Evolutionary conservation across 2,113 vertebrate genomes (phyloP).

Genomic region (Felis chaus): DNA sequence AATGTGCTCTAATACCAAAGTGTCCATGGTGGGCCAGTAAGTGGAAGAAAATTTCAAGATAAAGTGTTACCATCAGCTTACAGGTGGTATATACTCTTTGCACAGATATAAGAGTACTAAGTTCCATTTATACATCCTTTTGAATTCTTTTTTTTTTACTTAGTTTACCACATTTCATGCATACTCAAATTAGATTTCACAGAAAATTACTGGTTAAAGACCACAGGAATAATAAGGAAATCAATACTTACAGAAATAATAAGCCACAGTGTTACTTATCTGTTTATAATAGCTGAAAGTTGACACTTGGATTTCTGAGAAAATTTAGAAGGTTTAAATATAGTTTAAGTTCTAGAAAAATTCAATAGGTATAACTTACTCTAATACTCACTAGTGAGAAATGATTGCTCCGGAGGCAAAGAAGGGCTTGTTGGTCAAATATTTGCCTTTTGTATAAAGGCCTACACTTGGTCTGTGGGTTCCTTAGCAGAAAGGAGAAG

Average conservation of each 20-base stretch:
- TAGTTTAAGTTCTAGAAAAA: conserved; percentile 63
- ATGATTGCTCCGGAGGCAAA: conserved; percentile 46
- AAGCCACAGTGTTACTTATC: conserved; percentile 32
- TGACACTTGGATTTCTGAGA: conserved; percentile 72
- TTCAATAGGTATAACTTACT: not conserved
- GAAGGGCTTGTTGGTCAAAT: not conserved
- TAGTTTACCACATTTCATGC: not conserved
- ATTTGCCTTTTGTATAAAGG: conserved; percentile 43
- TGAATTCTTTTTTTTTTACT: not conserved
- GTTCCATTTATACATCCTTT: not conserved
- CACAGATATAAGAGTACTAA: not conserved
- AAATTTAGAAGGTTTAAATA: conserved; percentile 63
- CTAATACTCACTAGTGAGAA: not conserved
- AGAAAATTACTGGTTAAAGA: not conserved
- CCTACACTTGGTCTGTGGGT: conserved; percentile 73
- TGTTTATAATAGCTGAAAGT: conserved; percentile 50
- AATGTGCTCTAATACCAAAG: not conserved
- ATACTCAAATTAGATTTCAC: conserved; percentile 45
- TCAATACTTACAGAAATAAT: conserved; percentile 50
- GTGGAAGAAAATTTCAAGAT: not conserved
- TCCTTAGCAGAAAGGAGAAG: conserved; percentile 86
- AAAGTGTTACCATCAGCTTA: not conserved
- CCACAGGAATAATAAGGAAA: conserved; percentile 50
- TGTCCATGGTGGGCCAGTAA: not conserved
- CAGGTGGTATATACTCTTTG: not conserved